A percentile compares a stretch with the other conserved stretches of the same genome.
These are phyloP conservation scores for Eubasilissa regina DNA, from an alignment of 1,140 invertebrate genomes.

Conservation along the genomic window DNA sequence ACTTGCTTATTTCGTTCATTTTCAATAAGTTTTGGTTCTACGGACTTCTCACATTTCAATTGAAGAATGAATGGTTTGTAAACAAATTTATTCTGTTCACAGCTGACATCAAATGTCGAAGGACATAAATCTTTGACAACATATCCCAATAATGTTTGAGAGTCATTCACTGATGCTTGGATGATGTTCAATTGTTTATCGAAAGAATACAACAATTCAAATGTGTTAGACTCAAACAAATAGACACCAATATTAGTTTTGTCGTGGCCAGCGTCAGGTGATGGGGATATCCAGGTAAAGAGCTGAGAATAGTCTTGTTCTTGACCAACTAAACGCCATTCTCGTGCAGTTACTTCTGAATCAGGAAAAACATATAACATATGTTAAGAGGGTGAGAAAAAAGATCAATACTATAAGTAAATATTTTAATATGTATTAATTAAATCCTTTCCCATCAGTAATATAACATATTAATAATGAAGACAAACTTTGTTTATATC, in stretches of 20 bases:
- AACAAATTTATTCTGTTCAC: constrained; percentile 63
- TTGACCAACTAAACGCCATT: constrained; percentile 85
- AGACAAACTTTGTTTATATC: too few species aligned
- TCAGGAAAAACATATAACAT: not conserved
- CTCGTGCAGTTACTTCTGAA: constrained; percentile 74
- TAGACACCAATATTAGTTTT: constrained; percentile 71
- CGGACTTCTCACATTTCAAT: constrained; percentile 71
- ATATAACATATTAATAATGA: too few species aligned
- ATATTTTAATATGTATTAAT: too few species aligned
- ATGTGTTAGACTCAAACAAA: constrained; percentile 72
- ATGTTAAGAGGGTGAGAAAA: too few species aligned
- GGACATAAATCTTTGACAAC: constrained; percentile 71
- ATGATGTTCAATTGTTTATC: constrained; percentile 77
- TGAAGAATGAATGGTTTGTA: constrained; percentile 76
- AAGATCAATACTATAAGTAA: too few species aligned
- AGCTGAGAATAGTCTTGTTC: constrained; percentile 81
- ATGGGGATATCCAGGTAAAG: constrained; percentile 79
- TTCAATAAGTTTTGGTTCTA: constrained; percentile 73
- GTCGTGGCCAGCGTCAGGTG: constrained; percentile 63
- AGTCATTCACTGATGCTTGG: constrained; percentile 84
- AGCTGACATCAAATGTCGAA: constrained; percentile 49
- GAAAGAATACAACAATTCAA: constrained; percentile 78
- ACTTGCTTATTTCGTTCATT: constrained; percentile 76
- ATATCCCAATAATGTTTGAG: constrained; percentile 78
- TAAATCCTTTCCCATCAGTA: too few species aligned